These are phyloP conservation scores for Cygnus atratus DNA, from an alignment of 2,113 vertebrate genomes.

Conservation along the genomic window DNA sequence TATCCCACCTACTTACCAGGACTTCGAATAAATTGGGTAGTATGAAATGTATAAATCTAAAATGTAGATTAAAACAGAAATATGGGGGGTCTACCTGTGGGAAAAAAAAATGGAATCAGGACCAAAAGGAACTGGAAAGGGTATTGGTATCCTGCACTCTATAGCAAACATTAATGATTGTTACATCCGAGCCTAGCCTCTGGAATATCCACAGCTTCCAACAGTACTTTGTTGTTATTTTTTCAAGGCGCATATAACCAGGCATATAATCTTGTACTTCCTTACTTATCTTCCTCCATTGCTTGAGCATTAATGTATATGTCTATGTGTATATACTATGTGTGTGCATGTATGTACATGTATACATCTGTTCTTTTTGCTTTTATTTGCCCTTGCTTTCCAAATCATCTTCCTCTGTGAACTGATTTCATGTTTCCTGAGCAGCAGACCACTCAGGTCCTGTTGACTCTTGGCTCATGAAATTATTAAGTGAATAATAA, in stretches of 20 bases:
- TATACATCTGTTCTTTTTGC: background rate
- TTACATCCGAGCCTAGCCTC: background rate
- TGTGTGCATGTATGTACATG: background rate
- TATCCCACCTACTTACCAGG: background rate
- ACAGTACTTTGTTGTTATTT: background rate
- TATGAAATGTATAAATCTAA: background rate
- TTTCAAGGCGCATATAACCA: background rate
- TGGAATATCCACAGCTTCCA: background rate
- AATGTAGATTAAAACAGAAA: background rate
- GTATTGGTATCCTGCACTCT: background rate
- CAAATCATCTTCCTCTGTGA: background rate
- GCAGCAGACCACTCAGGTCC: background rate
- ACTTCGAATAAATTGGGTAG: background rate
- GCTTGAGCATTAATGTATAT: background rate
- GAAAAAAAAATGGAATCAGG: background rate
- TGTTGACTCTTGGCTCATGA: background rate
- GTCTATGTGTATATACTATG: background rate
- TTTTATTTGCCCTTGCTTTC: background rate
- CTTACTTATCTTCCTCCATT: background rate
- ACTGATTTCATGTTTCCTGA: accelerated
- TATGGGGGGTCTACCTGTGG: background rate
- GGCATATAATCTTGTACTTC: background rate
- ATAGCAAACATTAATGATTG: background rate
- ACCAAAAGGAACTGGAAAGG: background rate
- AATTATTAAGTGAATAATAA: background rate